Evolutionary conservation across 2,888 invertebrate species (phyloP).

Genomic region (Standfussiana lucernea): DNA sequence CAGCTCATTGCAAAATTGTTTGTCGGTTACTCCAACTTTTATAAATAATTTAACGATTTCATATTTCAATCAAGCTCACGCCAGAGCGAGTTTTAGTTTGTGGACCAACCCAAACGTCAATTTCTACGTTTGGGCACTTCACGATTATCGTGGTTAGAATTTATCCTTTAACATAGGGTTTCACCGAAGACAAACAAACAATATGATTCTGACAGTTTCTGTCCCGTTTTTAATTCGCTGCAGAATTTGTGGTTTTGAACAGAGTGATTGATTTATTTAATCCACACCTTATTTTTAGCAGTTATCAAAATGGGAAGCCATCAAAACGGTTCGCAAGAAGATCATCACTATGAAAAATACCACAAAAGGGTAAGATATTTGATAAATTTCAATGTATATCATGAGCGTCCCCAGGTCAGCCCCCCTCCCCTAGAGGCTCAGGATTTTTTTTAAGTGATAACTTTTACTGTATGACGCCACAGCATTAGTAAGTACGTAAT

Average conservation of each 20-base stretch:
- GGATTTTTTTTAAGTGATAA: no score
- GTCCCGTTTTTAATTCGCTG: not conserved
- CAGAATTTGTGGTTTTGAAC: not conserved
- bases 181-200: not conserved
- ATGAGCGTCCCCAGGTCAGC: no score
- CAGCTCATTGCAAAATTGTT: not conserved
- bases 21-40: not conserved
- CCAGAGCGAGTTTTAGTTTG: not conserved
- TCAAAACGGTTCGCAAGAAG: slow-evolving; percentile 94
- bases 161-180: not conserved
- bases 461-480: no score
- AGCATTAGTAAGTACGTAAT: no score
- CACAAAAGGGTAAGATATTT: slow-evolving; percentile 92
- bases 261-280: slow-evolving; percentile 7
- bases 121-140: not conserved
- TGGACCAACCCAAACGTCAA: not conserved
- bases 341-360: slow-evolving; percentile 94
- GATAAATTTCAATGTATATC: not conserved
- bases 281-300: slow-evolving; percentile 79
- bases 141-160: not conserved
- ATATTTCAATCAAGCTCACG: not conserved
- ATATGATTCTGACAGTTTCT: not conserved
- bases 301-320: slow-evolving; percentile 91
- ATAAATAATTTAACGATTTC: not conserved
- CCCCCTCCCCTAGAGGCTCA: no score